A percentile compares a stretch with the other conserved stretches of the same genome.
Evolutionary conservation across 2,888 invertebrate genomes (phyloP).

Genomic region (Nematopogon swammerdamellus): DNA sequence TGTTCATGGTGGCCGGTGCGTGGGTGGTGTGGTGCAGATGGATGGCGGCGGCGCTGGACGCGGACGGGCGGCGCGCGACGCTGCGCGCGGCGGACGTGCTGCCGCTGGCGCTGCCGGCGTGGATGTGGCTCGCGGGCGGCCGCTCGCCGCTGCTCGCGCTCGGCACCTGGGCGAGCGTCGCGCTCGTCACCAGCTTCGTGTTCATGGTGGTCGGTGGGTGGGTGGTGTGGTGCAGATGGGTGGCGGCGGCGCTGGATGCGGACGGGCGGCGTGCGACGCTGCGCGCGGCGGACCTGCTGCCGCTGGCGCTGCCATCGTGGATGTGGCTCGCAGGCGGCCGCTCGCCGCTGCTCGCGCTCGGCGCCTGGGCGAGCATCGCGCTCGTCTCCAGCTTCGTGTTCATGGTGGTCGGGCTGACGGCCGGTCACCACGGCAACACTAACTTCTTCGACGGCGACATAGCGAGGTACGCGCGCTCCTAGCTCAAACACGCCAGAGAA

Average conservation of each 20-base stretch:
- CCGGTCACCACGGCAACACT: slow-evolving; percentile 77
- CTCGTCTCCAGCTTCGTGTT: slow-evolving; percentile 60
- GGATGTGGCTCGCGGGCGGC: slow-evolving; percentile 39
- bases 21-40: too few species aligned
- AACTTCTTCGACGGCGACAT: slow-evolving; percentile 81
- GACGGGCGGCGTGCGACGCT: slow-evolving; percentile 12
- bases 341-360: slow-evolving; percentile 27
- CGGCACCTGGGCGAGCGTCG: slow-evolving; percentile 51
- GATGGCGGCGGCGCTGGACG: slow-evolving; percentile 26
- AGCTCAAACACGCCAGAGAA: not conserved
- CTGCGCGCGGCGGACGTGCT: slow-evolving; percentile 24
- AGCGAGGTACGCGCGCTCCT: slow-evolving; percentile 55
- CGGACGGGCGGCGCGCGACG: slow-evolving; percentile 6
- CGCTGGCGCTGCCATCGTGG: slow-evolving; percentile 33
- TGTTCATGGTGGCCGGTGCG: too few species aligned
- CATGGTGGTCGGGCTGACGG: slow-evolving; percentile 65
- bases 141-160: slow-evolving; percentile 30
- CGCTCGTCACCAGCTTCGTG: slow-evolving; percentile 53
- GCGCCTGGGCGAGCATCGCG: slow-evolving; percentile 53
- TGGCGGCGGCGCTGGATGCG: slow-evolving; percentile 29
- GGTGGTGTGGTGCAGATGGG: slow-evolving; percentile 4
- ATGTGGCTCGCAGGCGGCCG: slow-evolving; percentile 38
- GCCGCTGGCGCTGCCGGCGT: slow-evolving; percentile 31
- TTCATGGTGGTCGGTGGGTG: too few species aligned
- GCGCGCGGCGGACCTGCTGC: slow-evolving; percentile 23